A percentile compares a stretch with the other conserved stretches of the same genome.
These are phyloP conservation scores for Phoenicopterus ruber DNA, from an alignment of 2,113 vertebrate species.

Conservation along the genomic window DNA sequence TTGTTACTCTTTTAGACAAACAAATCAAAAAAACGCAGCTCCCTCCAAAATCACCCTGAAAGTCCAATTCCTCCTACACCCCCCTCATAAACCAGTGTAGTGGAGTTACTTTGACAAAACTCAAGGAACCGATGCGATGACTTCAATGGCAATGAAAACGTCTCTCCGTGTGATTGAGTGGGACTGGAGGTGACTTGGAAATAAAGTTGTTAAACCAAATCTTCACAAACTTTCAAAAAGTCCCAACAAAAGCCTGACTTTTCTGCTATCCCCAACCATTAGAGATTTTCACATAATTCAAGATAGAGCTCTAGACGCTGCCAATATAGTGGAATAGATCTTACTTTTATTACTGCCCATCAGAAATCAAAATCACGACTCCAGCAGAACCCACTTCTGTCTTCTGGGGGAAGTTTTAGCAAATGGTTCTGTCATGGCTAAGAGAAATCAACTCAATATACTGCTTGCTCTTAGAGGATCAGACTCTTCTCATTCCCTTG, in stretches of 20 bases:
- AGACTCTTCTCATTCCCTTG: conserved; percentile 6
- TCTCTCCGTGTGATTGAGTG: neutral
- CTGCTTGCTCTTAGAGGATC: conserved; percentile 17
- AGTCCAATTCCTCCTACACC: neutral
- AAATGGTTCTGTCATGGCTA: conserved; percentile 31
- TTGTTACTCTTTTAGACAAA: conserved; percentile 16
- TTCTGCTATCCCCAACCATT: neutral
- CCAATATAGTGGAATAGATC: conserved; percentile 15
- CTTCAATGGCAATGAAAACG: neutral
- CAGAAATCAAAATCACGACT: conserved; percentile 48
- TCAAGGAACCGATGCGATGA: neutral
- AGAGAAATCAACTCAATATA: conserved; percentile 62
- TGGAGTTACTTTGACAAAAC: neutral
- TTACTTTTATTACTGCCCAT: conserved; percentile 35
- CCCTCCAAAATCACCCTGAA: conserved; percentile 24
- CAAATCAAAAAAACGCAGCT: neutral
- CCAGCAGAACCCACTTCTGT: conserved; percentile 7
- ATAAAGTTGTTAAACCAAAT: neutral
- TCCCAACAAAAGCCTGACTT: neutral
- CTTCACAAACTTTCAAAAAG: neutral
- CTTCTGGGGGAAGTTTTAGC: conserved; percentile 32
- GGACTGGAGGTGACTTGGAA: neutral
- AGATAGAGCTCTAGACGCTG: neutral
- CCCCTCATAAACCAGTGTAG: neutral
- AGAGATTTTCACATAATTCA: conserved; percentile 4